phyloP scores from a whole-genome alignment of 2,888 invertebrate species.

The Chirona hameri region DNA sequence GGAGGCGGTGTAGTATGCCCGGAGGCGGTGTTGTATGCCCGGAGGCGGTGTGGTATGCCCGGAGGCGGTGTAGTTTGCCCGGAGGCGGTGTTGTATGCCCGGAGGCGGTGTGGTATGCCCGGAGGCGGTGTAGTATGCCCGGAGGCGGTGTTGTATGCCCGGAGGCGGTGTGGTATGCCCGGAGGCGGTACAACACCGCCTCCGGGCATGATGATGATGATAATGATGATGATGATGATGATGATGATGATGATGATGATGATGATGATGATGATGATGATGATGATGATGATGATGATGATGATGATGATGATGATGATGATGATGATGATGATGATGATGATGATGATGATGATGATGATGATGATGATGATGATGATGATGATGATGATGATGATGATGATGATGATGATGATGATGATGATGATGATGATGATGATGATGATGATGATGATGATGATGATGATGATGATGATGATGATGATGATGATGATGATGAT shows the following conservation, averaged over 20 bases:
- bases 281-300: constrained; percentile 22
- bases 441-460: constrained; percentile 10
- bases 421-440: constrained; percentile 22
- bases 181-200: no score
- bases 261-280: constrained; percentile 22
- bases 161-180: no score
- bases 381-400: constrained; percentile 22
- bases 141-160: no score
- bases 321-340: constrained; percentile 22
- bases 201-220: not conserved
- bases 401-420: constrained; percentile 10
- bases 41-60: no score
- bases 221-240: constrained; percentile 22
- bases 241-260: constrained; percentile 22
- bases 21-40: no score
- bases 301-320: constrained; percentile 10
- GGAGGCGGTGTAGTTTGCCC: no score
- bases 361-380: constrained; percentile 22
- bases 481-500: constrained; percentile 22
- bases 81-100: no score
- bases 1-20: no score
- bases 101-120: no score
- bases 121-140: not conserved
- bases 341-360: constrained; percentile 22
- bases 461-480: constrained; percentile 22